A percentile compares a stretch with the other conserved stretches of the same genome.
Conservation (phyloP, 1,140 invertebrate genomes). For the Drosophila melanogaster region DNA sequence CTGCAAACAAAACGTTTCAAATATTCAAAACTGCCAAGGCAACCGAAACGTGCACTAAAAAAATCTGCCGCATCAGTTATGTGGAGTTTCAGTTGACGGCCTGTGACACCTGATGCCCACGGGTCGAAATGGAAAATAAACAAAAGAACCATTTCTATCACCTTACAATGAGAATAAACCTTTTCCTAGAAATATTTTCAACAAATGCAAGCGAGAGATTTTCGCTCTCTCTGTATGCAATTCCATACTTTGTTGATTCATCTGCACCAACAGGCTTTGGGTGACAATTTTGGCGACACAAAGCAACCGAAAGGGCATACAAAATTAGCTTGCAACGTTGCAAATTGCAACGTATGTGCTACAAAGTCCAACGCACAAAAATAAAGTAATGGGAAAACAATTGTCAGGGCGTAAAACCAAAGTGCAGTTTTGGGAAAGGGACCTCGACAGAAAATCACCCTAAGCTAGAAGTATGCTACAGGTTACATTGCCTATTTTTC, state of each 20-base stretch:
- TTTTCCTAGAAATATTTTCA: constrained; percentile 4
- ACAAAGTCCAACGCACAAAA: constrained; percentile 18
- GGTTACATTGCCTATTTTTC: no score
- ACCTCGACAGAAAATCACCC: neutral
- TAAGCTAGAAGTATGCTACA: no score
- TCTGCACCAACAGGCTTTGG: constrained; percentile 23
- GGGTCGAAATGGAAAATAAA: constrained; percentile 33
- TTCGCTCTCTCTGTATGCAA: neutral
- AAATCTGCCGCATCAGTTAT: constrained; percentile 47
- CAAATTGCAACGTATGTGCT: constrained; percentile 25
- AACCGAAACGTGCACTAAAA: constrained; percentile 2
- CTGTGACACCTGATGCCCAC: constrained; percentile 19
- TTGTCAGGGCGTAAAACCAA: neutral
- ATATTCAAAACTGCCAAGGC: constrained; percentile 28
- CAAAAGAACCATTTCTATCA: constrained; percentile 9
- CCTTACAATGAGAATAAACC: constrained; percentile 13
- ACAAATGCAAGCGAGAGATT: constrained; percentile 1
- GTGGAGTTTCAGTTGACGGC: constrained; percentile 37
- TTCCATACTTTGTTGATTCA: constrained; percentile 18
- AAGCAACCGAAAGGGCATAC: constrained; percentile 25
- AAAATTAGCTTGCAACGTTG: constrained; percentile 60
- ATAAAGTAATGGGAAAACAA: constrained; percentile 2
- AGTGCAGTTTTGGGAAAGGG: neutral
- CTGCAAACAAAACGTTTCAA: constrained; percentile 19
- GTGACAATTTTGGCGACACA: constrained; percentile 33